Evolutionary conservation across 2,797 vertebrate genomes (phyloP), one percentile per base, ranked within the genome.

Genomic region (Coilia nasus): DNA sequence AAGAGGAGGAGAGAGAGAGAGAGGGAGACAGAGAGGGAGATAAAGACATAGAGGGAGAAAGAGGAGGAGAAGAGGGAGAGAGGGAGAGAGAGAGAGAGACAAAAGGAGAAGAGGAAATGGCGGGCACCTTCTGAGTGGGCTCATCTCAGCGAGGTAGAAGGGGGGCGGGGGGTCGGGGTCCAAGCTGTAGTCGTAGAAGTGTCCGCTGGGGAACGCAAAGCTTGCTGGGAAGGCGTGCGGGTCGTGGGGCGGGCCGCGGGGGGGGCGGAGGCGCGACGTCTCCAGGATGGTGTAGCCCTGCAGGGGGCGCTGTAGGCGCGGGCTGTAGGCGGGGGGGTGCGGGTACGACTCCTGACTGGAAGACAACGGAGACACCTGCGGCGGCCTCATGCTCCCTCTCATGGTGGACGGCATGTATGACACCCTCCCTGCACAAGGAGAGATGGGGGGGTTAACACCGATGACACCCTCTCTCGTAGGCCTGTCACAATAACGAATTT

Each of bases 61-160:
- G 2, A 28, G 64, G 31, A 0, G n/a, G 57, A n/a, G 57, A 0
- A 60, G 57, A n/a, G 57, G 6, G 2, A 60, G 17, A n/a, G 2
- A 21, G 57, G 9, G 21, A 41, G 19, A n/a, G 19, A 21, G 57
- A 21, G 19, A 21, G 57, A 21, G 19, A 21, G 57, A 21, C 9
- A 5, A 19, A 56, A 2, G 11, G 17, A 17, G 54, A 14, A 56
- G 57, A 21, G 57, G 0, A 19, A 21, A 19, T 0, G 21, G 4
- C 9, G 0, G 17, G 6, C 7, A 67, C 64, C 64, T 71, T 31
- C 64, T 28, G 89, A 98, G 94, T 0, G 98, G 97, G 93, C 98
- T 99, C 92, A 97, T 97, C 89, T 99, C 98, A 17, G 98, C 97
- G 97, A 99, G 97, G 93, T 99, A 99, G 96, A 99, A 99, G 88